phyloP scores from a whole-genome alignment of 2,888 invertebrate species.

The Priocnemis perturbator region DNA sequence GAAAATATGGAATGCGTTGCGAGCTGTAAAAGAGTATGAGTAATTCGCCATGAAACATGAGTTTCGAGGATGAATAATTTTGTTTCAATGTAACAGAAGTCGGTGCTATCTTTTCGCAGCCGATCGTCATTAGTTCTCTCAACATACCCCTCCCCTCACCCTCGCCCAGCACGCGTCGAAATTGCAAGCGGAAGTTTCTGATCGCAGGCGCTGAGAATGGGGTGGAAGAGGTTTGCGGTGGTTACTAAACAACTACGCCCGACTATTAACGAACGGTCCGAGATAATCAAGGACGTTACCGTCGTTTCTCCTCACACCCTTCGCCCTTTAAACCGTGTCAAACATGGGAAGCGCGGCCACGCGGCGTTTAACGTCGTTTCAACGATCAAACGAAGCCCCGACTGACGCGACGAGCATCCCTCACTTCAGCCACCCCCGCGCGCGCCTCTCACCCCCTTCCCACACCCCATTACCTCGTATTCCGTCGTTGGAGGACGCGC shows the following conservation, averaged over 20 bases:
- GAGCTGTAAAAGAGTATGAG: background rate
- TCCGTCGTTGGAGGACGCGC: background rate
- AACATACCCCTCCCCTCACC: too few species aligned
- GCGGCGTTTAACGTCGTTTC: constrained; percentile 44
- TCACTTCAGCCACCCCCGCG: background rate
- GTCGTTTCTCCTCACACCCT: constrained; percentile 5
- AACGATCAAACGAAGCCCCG: constrained; percentile 36
- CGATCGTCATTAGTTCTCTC: too few species aligned
- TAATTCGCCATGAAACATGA: too few species aligned
- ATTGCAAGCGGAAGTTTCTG: constrained; percentile 7
- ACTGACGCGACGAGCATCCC: constrained; percentile 17
- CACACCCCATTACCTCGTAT: background rate
- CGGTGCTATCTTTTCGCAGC: too few species aligned
- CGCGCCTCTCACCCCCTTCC: background rate
- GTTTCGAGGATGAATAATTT: too few species aligned
- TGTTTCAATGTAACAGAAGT: too few species aligned
- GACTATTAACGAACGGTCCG: constrained; percentile 47
- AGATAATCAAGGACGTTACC: constrained; percentile 47
- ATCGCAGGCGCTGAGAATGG: constrained; percentile 3
- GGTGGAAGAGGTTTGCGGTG: constrained; percentile 23
- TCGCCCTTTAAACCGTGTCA: constrained; percentile 18
- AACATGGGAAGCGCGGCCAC: constrained; percentile 30
- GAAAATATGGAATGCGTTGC: background rate
- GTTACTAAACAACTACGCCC: constrained; percentile 42
- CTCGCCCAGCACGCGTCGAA: too few species aligned